Conservation (phyloP, 2,113 vertebrate genomes). For the Empidonax alnorum region DNA sequence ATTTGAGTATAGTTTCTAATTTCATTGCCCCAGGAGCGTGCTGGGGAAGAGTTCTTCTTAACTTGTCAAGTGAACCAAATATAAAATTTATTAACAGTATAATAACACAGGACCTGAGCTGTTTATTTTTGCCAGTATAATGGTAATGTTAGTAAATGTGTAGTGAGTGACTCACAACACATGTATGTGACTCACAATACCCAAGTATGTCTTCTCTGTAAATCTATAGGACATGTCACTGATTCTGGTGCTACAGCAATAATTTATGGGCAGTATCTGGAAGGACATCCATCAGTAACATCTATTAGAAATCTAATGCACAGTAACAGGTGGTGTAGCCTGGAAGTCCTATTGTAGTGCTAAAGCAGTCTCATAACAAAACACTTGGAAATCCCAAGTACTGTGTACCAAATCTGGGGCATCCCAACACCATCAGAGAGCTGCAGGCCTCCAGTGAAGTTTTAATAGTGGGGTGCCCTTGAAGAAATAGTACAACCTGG, state of each 20-base stretch:
- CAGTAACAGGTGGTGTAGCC: neutral
- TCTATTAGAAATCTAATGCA: neutral
- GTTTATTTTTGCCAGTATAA: neutral
- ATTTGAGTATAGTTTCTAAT: neutral
- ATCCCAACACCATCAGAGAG: rapidly evolving
- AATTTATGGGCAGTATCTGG: neutral
- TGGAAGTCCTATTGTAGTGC: neutral
- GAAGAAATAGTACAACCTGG: neutral
- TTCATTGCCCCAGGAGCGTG: rapidly evolving
- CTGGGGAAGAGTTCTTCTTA: neutral
- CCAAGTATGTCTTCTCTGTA: neutral
- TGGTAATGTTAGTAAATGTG: neutral
- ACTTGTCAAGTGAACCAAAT: neutral
- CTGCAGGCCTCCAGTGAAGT: neutral
- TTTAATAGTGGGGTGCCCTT: neutral
- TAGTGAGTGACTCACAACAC: neutral
- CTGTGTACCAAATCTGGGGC: neutral
- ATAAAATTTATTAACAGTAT: neutral
- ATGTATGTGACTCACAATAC: neutral
- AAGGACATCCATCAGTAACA: neutral
- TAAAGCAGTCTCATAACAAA: neutral
- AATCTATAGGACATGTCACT: neutral
- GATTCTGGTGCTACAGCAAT: neutral
- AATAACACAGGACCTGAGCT: neutral
- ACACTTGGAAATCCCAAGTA: neutral